These are phyloP conservation scores for Strix uralensis DNA, from an alignment of 2,113 vertebrate genomes.

Conservation along the genomic window DNA sequence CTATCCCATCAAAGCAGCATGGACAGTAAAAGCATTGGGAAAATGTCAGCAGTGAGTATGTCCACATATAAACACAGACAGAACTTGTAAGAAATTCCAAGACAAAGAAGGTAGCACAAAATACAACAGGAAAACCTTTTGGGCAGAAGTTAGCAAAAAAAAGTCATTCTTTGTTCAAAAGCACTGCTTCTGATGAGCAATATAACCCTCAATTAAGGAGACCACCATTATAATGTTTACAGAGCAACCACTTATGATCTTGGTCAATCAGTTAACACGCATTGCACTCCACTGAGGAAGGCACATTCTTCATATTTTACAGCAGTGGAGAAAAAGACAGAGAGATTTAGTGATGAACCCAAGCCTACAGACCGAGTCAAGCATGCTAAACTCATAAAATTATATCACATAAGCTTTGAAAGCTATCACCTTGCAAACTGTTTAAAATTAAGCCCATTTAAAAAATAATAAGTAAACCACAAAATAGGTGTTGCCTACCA, in stretches of 20 bases:
- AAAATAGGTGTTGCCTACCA: background rate
- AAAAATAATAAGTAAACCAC: background rate
- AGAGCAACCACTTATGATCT: background rate
- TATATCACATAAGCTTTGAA: background rate
- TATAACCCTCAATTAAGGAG: background rate
- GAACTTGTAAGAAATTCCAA: background rate
- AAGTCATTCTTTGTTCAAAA: background rate
- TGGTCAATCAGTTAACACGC: background rate
- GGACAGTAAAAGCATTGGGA: background rate
- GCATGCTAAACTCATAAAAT: background rate
- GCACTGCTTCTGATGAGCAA: background rate
- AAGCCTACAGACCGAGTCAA: background rate
- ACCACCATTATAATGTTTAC: background rate
- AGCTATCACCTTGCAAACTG: background rate
- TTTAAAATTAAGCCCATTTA: background rate
- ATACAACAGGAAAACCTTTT: rapidly evolving
- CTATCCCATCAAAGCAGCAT: background rate
- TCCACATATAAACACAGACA: background rate
- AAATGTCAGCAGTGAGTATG: background rate
- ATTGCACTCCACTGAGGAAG: no score
- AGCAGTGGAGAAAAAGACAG: background rate
- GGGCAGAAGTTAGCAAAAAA: background rate
- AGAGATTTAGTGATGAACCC: background rate
- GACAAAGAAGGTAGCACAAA: background rate
- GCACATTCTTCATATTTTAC: background rate